These are phyloP conservation scores for Himalopsyche tibetana DNA, from an alignment of 2,888 invertebrate genomes.

Conservation along the genomic window DNA sequence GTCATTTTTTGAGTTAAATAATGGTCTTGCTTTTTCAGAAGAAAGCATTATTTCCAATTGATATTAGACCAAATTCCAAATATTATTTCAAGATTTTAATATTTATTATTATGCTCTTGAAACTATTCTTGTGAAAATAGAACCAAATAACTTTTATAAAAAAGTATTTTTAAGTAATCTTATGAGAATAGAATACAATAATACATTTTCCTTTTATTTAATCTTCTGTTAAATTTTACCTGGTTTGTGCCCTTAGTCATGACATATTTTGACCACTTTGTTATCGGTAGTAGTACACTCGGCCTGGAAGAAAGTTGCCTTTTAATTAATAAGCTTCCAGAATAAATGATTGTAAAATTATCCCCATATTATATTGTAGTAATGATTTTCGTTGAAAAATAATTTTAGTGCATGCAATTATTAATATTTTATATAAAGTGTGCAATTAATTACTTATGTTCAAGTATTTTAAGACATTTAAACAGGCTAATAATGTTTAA, in stretches of 20 bases:
- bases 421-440: neutral
- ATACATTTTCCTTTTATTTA: slow-evolving; percentile 28
- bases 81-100: slow-evolving; percentile 35
- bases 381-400: slow-evolving; percentile 24
- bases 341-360: neutral
- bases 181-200: slow-evolving; percentile 40
- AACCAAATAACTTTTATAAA: slow-evolving; percentile 43
- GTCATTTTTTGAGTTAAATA: slow-evolving; percentile 19
- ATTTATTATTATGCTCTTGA: slow-evolving; percentile 13
- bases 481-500: neutral
- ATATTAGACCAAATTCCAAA: slow-evolving; percentile 41
- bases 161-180: slow-evolving; percentile 42
- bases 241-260: slow-evolving; percentile 19
- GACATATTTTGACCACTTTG: neutral
- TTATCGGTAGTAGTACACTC: neutral
- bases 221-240: slow-evolving; percentile 23
- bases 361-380: neutral
- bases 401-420: slow-evolving; percentile 12
- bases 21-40: slow-evolving; percentile 28
- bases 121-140: slow-evolving; percentile 42
- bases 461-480: neutral
- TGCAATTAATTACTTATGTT: slow-evolving; percentile 13
- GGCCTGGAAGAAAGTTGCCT: slow-evolving; percentile 32
- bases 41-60: slow-evolving; percentile 32
- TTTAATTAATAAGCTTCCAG: slow-evolving; percentile 42